phyloP scores from a whole-genome alignment of 1,140 invertebrate genomes.

The Brevipalpus yothersi region DNA sequence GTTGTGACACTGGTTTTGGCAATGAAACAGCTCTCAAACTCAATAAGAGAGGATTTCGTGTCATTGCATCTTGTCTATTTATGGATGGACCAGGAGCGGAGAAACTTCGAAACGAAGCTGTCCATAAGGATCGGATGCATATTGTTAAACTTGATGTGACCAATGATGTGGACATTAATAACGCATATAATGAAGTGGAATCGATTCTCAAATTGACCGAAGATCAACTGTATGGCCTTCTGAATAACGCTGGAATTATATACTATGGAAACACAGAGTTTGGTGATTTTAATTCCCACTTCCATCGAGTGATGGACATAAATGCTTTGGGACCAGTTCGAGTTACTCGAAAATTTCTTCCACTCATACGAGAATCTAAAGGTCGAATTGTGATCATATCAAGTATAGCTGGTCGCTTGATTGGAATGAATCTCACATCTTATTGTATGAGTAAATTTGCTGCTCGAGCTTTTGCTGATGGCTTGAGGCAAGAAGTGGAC shows the following conservation, averaged over 20 bases:
- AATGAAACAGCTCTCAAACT: slow-evolving; percentile 19
- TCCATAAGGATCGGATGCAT: slow-evolving; percentile 11
- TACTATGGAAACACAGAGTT: slow-evolving; percentile 20
- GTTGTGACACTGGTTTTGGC: slow-evolving; percentile 19
- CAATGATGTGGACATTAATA: slow-evolving; percentile 10
- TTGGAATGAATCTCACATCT: neutral
- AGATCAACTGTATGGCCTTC: neutral
- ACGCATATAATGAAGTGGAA: neutral
- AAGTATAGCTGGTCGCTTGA: slow-evolving; percentile 5
- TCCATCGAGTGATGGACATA: slow-evolving; percentile 8
- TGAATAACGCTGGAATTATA: slow-evolving; percentile 14
- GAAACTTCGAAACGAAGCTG: slow-evolving; percentile 9
- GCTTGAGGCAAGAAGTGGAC: slow-evolving; percentile 11
- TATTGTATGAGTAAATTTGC: slow-evolving; percentile 12
- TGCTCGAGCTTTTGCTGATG: slow-evolving; percentile 7
- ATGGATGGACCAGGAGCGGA: slow-evolving; percentile 14
- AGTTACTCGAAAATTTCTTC: slow-evolving; percentile 8
- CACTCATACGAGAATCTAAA: slow-evolving; percentile 7
- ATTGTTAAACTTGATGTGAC: slow-evolving; percentile 23
- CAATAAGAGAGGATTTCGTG: slow-evolving; percentile 21
- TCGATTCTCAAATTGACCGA: neutral
- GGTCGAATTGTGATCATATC: slow-evolving; percentile 11
- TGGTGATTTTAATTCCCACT: slow-evolving; percentile 2
- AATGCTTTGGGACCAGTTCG: slow-evolving; percentile 10
- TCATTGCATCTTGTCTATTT: slow-evolving; percentile 24